A percentile compares a stretch with the other conserved stretches of the same genome.
Evolutionary conservation across 2,113 vertebrate genomes (phyloP).

Genomic region (Clarias gariepinus): DNA sequence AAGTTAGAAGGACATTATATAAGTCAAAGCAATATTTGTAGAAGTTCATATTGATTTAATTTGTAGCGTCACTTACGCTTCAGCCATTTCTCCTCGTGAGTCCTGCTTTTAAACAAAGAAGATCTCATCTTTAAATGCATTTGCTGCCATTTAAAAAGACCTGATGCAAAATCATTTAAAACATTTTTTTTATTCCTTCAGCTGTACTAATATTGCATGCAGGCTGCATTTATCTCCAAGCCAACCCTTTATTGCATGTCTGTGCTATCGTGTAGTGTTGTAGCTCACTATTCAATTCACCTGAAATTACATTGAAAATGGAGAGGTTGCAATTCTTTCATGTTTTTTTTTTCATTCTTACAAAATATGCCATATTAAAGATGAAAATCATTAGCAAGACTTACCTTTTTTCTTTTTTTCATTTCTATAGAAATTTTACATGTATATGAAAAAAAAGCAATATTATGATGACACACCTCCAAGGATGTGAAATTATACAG

Average conservation of each 20-base stretch:
- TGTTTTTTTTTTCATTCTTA: background rate
- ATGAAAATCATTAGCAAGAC: background rate
- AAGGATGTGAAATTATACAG: background rate
- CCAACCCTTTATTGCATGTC: background rate
- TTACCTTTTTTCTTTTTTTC: background rate
- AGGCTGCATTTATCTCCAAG: background rate
- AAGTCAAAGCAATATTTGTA: background rate
- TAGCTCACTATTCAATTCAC: background rate
- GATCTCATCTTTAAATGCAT: background rate
- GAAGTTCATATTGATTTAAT: background rate
- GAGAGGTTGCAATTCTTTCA: background rate
- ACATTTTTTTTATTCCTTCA: background rate
- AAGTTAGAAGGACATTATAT: slow-evolving; percentile 23
- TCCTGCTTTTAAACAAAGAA: slow-evolving; percentile 6
- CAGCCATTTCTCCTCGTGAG: slow-evolving; percentile 31
- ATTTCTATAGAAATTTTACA: background rate
- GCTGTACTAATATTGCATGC: background rate
- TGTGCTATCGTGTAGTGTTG: background rate
- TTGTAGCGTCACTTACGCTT: slow-evolving; percentile 16
- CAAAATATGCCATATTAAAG: background rate
- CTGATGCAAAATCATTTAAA: background rate
- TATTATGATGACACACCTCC: background rate
- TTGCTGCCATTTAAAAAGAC: background rate
- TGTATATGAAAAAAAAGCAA: background rate
- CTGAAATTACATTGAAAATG: background rate